A percentile compares a stretch with the other conserved stretches of the same genome.
Evolutionary conservation across 2,888 invertebrate species (phyloP).

Genomic region (Anarsia innoxiella): DNA sequence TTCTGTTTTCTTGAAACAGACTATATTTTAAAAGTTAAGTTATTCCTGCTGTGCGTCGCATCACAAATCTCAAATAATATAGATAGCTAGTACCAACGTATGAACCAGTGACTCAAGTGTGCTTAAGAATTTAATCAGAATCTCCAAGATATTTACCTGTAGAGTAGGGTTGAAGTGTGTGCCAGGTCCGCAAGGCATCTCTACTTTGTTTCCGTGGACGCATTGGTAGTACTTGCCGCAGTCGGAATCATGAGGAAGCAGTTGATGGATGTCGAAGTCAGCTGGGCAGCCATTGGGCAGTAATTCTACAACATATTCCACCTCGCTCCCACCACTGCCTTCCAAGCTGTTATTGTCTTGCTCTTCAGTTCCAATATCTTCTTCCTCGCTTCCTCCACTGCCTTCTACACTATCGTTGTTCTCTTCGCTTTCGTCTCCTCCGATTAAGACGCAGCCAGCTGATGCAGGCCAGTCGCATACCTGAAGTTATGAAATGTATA

Average conservation of each 20-base stretch:
- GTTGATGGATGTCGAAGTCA: constrained; percentile 25
- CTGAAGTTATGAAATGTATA: too few species aligned
- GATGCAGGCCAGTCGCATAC: constrained; percentile 21
- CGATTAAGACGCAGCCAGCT: constrained; percentile 13
- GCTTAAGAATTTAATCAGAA: too few species aligned
- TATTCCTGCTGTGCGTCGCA: too few species aligned
- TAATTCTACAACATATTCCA: constrained; percentile 35
- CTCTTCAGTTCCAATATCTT: too few species aligned
- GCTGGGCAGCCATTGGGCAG: constrained; percentile 34
- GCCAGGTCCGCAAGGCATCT: constrained; percentile 28
- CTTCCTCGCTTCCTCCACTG: neutral
- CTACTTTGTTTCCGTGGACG: constrained; percentile 28
- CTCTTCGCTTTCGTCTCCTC: neutral
- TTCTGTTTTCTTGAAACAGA: too few species aligned
- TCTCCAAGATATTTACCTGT: constrained; percentile 29
- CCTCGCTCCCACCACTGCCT: constrained; percentile 19
- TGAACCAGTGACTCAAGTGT: too few species aligned
- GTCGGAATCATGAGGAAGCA: constrained; percentile 37
- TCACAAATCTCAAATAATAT: too few species aligned
- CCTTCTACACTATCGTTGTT: neutral
- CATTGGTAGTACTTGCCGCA: constrained; percentile 43
- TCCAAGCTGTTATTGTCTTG: too few species aligned
- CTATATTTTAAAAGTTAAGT: too few species aligned
- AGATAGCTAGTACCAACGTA: too few species aligned
- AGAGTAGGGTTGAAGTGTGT: constrained; percentile 33